These are phyloP conservation scores for Lamellibrachia satsuma DNA, from an alignment of 2,888 invertebrate genomes.

Conservation along the genomic window DNA sequence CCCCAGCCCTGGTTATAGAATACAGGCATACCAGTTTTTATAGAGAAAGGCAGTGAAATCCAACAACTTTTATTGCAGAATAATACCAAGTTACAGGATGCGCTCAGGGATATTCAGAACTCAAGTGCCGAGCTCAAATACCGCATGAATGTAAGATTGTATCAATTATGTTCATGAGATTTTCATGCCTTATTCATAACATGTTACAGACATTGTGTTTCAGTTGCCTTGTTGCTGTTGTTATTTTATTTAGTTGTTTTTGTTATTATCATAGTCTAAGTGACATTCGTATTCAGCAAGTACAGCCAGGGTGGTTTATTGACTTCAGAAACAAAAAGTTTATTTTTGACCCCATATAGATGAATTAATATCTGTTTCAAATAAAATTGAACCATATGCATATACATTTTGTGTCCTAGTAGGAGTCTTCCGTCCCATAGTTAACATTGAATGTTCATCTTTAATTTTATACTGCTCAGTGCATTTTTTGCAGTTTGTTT, in stretches of 20 bases:
- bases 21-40: background rate
- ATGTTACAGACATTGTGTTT: background rate
- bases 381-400: no score
- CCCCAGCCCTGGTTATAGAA: no score
- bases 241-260: background rate
- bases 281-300: background rate
- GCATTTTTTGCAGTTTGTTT: no score
- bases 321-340: background rate
- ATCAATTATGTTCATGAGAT: background rate
- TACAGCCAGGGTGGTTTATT: background rate
- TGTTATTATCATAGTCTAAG: background rate
- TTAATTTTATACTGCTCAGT: no score
- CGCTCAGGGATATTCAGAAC: conserved; percentile 21
- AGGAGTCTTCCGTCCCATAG: no score
- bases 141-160: conserved; percentile 30
- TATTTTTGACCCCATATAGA: background rate
- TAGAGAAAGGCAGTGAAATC: background rate
- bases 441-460: no score
- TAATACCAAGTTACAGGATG: conserved; percentile 25
- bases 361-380: no score
- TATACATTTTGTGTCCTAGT: no score
- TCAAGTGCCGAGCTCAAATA: conserved; percentile 30
- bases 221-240: background rate
- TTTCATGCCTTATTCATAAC: background rate
- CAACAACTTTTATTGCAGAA: conserved; percentile 22